Evolutionary conservation across 1,140 invertebrate species (phyloP).

Genomic region (Trichogramma pretiosum): DNA sequence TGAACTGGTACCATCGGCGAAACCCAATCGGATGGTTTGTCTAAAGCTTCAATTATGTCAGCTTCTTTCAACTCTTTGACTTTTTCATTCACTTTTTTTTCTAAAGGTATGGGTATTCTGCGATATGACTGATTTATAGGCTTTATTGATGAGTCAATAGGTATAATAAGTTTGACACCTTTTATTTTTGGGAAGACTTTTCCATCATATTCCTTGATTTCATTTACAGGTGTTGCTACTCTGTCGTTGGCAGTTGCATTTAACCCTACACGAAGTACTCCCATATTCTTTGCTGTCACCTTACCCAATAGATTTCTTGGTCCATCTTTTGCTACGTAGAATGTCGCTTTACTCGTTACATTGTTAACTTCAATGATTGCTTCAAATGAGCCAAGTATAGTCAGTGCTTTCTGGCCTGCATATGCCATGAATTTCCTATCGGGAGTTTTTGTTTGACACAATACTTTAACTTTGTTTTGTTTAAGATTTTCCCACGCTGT

Average conservation of each 20-base stretch:
- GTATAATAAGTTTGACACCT: constrained; percentile 11
- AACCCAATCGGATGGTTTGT: constrained; percentile 31
- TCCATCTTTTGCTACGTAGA: constrained; percentile 14
- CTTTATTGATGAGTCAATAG: constrained; percentile 18
- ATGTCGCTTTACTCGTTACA: too few relatives aligned
- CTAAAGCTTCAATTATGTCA: constrained; percentile 32
- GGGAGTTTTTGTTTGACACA: too few relatives aligned
- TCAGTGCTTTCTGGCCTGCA: too few relatives aligned
- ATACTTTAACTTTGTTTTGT: constrained; percentile 7
- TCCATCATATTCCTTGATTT: not conserved
- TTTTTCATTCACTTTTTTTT: constrained; percentile 10
- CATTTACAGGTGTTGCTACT: constrained; percentile 3
- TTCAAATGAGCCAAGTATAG: too few relatives aligned
- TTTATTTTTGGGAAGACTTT: constrained; percentile 18
- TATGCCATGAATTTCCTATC: too few relatives aligned
- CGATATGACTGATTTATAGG: constrained; percentile 21
- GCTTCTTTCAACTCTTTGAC: constrained; percentile 14
- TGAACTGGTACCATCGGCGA: constrained; percentile 32
- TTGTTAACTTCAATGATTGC: too few relatives aligned
- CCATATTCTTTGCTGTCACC: constrained; percentile 10
- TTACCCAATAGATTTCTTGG: constrained; percentile 13
- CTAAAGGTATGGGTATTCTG: constrained; percentile 19
- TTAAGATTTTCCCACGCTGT: not conserved
- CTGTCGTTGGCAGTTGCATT: not conserved
- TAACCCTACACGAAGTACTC: constrained; percentile 17